These are phyloP conservation scores for Brachionus rotundiformis DNA, from an alignment of 1,140 invertebrate genomes.

Conservation along the genomic window DNA sequence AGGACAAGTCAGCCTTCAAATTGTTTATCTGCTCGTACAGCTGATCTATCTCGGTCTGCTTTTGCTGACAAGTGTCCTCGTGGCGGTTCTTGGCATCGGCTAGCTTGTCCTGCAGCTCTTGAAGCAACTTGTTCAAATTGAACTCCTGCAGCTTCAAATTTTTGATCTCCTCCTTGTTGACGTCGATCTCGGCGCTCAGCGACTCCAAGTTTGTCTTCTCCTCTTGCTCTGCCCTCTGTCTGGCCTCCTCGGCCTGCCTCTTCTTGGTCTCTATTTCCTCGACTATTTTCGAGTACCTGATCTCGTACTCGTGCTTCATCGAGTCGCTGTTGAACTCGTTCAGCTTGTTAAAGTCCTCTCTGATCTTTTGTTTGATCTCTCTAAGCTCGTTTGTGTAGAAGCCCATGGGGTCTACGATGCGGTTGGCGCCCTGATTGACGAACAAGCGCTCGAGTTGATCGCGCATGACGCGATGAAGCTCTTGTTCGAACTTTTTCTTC, in stretches of 20 bases:
- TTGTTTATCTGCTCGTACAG: slow-evolving; percentile 39
- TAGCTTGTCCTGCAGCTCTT: background rate
- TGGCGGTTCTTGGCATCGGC: background rate
- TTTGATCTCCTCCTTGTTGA: slow-evolving; percentile 27
- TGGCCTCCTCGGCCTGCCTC: slow-evolving; percentile 18
- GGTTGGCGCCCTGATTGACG: background rate
- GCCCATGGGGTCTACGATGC: background rate
- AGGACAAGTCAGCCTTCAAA: slow-evolving; percentile 38
- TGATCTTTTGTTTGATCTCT: slow-evolving; percentile 33
- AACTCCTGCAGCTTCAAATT: slow-evolving; percentile 47
- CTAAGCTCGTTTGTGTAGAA: slow-evolving; percentile 10
- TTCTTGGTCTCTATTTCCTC: slow-evolving; percentile 30
- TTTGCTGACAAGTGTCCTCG: background rate
- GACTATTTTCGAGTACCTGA: slow-evolving; percentile 22
- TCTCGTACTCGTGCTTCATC: slow-evolving; percentile 36
- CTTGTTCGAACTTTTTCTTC: slow-evolving; percentile 49
- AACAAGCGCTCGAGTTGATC: slow-evolving; percentile 11
- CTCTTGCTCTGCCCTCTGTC: background rate
- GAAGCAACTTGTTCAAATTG: slow-evolving; percentile 29
- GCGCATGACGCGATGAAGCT: slow-evolving; percentile 29
- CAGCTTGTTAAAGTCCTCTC: slow-evolving; percentile 31
- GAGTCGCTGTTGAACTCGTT: slow-evolving; percentile 36
- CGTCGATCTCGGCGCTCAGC: background rate
- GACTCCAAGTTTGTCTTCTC: slow-evolving; percentile 11
- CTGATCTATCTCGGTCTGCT: background rate